Base-by-base conservation (phyloP, 1,140 invertebrate genomes). In the Heliconius eleuchia region DNA sequence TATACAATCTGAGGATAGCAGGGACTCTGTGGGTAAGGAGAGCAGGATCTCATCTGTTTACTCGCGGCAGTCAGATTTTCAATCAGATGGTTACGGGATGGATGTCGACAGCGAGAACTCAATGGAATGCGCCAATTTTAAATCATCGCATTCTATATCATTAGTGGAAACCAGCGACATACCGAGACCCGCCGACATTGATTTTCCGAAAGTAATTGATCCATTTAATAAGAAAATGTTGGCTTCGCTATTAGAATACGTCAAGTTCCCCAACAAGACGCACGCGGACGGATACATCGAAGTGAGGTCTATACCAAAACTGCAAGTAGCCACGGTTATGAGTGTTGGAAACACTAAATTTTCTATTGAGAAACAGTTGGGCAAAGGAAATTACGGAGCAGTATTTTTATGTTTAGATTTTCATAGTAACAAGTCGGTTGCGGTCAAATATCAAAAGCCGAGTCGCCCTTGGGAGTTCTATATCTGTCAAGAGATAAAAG, bases 401-500 rank as follows among this genome's bases (percentile, higher is more conserved):
- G 96, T 97, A 73, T 97, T 95, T 83, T 95, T 97, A 85, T 96
- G 95, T 82, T 82, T 94, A n/a, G 95, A 96, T 85, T 77, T 95
- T 18, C 94, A 95, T 82, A 96, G 94, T 13, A 95, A 96, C 83
- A 95, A 95, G 80, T 95, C 95, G 2, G 96, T 97, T 74, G 97
- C 97, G 9, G 91, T 97, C 18, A 97, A 97, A 90, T 96, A 96
- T 85, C 97, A 98, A 91, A 97, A 96, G 83, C 97, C 97, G 4
- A 95, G 96, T 50, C 97, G 97, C 88, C 96, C 96, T 78, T 98
- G 97, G 97, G 97, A 98, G 90, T 97, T 96, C 89, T 98, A 98
- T 86, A 97, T 98, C 82, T 96, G 96, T 81, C 95, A 96, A 85
- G 97, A 98, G 93, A 96, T 98, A 82, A 96, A 97, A 85, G 91